Evolutionary conservation across 2,888 invertebrate species (phyloP).

Genomic region (Xanthia togata): DNA sequence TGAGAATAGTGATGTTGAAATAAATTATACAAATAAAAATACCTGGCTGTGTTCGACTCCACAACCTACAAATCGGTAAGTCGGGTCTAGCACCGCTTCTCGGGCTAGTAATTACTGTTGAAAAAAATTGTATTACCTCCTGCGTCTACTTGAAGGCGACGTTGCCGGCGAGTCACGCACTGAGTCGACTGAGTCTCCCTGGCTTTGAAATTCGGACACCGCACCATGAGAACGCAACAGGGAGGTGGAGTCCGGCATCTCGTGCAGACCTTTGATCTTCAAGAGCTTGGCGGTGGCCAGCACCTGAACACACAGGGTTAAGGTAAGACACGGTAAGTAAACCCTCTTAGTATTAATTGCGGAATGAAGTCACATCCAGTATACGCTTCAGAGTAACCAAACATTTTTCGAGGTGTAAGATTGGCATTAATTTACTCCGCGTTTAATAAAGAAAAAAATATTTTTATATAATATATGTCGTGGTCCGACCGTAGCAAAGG

Average conservation of each 20-base stretch:
- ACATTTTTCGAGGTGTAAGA: no score
- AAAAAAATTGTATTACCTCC: constrained; percentile 77
- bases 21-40: not conserved
- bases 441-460: not conserved
- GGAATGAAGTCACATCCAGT: not conserved
- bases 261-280: constrained; percentile 96
- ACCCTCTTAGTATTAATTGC: not conserved
- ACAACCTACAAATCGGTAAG: not conserved
- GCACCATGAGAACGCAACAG: constrained; percentile 93
- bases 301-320: constrained; percentile 82
- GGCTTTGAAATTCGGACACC: constrained; percentile 88
- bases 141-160: constrained; percentile 89
- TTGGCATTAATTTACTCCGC: not conserved
- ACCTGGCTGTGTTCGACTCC: not conserved
- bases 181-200: constrained; percentile 90
- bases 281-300: constrained; percentile 96
- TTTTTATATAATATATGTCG: no score
- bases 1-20: no score
- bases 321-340: not conserved
- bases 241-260: constrained; percentile 95
- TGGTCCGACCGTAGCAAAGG: not conserved
- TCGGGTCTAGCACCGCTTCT: no score
- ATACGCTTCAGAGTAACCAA: not conserved
- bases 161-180: constrained; percentile 91
- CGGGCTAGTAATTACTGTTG: not conserved